phyloP scores from a whole-genome alignment of 2,113 vertebrate species.

The Xiphias gladius region DNA sequence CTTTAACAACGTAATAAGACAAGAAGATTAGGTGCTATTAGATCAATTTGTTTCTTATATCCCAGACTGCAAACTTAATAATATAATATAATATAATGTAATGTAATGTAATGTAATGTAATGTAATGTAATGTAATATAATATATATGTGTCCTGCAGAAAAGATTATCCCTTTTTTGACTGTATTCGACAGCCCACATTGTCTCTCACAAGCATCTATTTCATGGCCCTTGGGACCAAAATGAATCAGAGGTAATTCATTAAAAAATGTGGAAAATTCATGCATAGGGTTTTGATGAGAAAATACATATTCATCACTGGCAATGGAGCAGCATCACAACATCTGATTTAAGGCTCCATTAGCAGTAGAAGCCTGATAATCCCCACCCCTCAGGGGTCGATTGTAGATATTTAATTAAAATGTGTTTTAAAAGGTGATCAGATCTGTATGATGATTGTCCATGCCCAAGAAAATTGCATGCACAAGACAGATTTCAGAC shows the following conservation, averaged over 20 bases:
- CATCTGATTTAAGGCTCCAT: constrained; percentile 67
- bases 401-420: constrained; percentile 37
- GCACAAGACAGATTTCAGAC: neutral
- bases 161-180: neutral
- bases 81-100: constrained; percentile 20
- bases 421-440: constrained; percentile 37
- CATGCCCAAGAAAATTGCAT: neutral
- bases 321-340: constrained; percentile 63
- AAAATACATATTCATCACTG: constrained; percentile 70
- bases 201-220: constrained; percentile 44
- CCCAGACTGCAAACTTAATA: neutral
- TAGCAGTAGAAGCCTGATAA: constrained; percentile 49
- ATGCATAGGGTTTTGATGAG: constrained; percentile 57
- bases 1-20: neutral
- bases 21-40: neutral
- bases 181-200: constrained; percentile 40
- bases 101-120: constrained; percentile 23
- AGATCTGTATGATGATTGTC: neutral
- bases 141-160: constrained; percentile 19
- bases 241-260: constrained; percentile 59
- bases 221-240: constrained; percentile 44
- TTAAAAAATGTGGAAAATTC: constrained; percentile 60
- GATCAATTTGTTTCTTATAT: constrained; percentile 1
- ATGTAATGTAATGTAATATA: constrained; percentile 18
- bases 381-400: constrained; percentile 16